A percentile compares a stretch with the other conserved stretches of the same genome.
phyloP scores from a whole-genome alignment of 2,888 invertebrate species.

The Amphipoea oculea region DNA sequence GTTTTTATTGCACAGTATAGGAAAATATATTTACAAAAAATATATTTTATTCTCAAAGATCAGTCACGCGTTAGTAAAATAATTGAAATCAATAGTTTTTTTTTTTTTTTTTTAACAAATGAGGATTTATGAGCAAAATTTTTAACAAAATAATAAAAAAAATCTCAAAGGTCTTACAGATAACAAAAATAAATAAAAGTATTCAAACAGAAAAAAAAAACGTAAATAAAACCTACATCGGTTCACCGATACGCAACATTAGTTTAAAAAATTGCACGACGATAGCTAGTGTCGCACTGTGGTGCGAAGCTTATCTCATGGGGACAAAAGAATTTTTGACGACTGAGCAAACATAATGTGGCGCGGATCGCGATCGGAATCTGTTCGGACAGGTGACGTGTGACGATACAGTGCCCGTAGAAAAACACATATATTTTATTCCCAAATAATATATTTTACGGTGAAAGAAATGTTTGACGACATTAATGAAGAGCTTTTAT shows the following conservation, averaged over 20 bases:
- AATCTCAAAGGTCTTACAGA: constrained; percentile 1
- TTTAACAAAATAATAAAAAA: neutral
- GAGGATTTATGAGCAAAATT: neutral
- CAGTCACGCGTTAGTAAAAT: neutral
- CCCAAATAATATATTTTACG: constrained; percentile 34
- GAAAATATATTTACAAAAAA: neutral
- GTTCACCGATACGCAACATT: constrained; percentile 58
- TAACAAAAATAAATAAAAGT: constrained; percentile 13
- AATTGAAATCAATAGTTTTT: neutral
- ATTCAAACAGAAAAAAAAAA: constrained; percentile 16
- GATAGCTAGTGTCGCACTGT: constrained; percentile 70
- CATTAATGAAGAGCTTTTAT: constrained; percentile 34
- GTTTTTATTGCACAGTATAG: neutral
- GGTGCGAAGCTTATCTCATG: constrained; percentile 78
- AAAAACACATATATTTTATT: constrained; percentile 55
- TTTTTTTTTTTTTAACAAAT: neutral
- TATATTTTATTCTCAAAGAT: neutral
- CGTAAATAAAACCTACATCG: constrained; percentile 29
- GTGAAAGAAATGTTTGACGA: constrained; percentile 10
- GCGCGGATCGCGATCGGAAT: constrained; percentile 77
- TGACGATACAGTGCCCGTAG: constrained; percentile 75
- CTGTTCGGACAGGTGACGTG: constrained; percentile 84
- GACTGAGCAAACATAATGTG: constrained; percentile 87
- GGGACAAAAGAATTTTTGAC: constrained; percentile 87
- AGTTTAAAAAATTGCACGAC: constrained; percentile 70